Percentiles rank a stretch among this genome's conserved stretches.
These are phyloP conservation scores for Fopius arisanus DNA, from an alignment of 1,140 invertebrate genomes.

Conservation along the genomic window DNA sequence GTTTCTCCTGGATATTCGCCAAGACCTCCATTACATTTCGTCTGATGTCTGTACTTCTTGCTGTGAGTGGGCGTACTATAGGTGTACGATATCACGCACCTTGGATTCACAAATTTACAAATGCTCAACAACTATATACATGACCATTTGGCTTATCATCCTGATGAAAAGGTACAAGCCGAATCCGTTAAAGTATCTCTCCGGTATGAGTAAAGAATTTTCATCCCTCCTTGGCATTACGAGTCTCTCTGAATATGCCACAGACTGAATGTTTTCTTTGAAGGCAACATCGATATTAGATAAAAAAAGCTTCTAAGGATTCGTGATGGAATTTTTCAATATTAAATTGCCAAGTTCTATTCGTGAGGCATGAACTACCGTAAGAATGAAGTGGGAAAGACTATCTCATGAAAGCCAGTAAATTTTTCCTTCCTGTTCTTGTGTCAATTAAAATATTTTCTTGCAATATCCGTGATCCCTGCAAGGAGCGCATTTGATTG, in stretches of 20 bases:
- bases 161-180: slow-evolving; percentile 1
- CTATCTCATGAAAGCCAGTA: too few relatives aligned
- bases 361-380: too few relatives aligned
- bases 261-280: not conserved
- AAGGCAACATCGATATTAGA: too few relatives aligned
- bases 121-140: slow-evolving; percentile 30
- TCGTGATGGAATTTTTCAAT: too few relatives aligned
- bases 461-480: too few relatives aligned
- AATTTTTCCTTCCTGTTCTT: too few relatives aligned
- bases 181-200: not conserved
- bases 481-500: too few relatives aligned
- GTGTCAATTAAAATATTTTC: too few relatives aligned
- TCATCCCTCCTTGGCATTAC: not conserved
- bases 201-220: not conserved
- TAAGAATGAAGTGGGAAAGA: too few relatives aligned
- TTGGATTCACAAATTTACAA: slow-evolving; percentile 44
- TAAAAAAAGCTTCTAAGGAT: too few relatives aligned
- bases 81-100: slow-evolving; percentile 30
- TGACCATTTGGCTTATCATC: not conserved
- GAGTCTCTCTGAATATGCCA: not conserved
- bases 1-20: slow-evolving; percentile 45
- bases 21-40: slow-evolving; percentile 52
- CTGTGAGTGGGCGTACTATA: not conserved
- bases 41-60: slow-evolving; percentile 42
- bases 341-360: too few relatives aligned